These are phyloP conservation scores for Volucella inflata DNA, from an alignment of 2,888 invertebrate genomes.

Conservation along the genomic window DNA sequence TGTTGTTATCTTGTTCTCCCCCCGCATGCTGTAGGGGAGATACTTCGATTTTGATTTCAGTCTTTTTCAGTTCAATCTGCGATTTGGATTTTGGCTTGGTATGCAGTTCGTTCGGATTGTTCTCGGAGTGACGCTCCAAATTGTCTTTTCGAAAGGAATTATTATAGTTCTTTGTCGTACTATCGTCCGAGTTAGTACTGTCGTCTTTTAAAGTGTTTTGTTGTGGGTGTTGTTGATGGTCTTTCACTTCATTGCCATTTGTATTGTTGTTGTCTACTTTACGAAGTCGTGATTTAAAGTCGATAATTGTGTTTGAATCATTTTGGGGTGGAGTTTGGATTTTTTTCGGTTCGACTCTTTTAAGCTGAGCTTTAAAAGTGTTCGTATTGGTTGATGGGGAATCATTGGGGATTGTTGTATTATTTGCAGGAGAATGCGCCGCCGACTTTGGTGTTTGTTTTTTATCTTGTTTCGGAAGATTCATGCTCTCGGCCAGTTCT, in stretches of 20 bases:
- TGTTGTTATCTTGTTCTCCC: slow-evolving; percentile 79
- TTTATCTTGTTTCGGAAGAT: slow-evolving; percentile 85
- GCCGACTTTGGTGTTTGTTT: slow-evolving; percentile 72
- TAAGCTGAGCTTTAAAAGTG: slow-evolving; percentile 88
- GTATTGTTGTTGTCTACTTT: slow-evolving; percentile 87
- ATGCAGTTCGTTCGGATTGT: slow-evolving; percentile 73
- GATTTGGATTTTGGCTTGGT: slow-evolving; percentile 74
- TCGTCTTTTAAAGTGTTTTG: slow-evolving; percentile 76
- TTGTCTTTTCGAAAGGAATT: slow-evolving; percentile 74
- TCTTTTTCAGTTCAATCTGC: slow-evolving; percentile 82
- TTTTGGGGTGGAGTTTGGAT: slow-evolving; percentile 84
- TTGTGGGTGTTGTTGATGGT: slow-evolving; percentile 77
- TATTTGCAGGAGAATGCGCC: slow-evolving; percentile 72
- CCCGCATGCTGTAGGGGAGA: slow-evolving; percentile 74
- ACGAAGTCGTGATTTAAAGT: slow-evolving; percentile 92
- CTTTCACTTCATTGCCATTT: slow-evolving; percentile 77
- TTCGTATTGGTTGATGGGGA: slow-evolving; percentile 80
- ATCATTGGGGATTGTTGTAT: slow-evolving; percentile 42
- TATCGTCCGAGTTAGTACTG: slow-evolving; percentile 74
- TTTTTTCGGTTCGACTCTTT: slow-evolving; percentile 89
- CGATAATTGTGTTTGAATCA: slow-evolving; percentile 88
- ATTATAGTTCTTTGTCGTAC: slow-evolving; percentile 72
- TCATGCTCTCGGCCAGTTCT: slow-evolving; percentile 93
- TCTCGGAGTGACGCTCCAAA: slow-evolving; percentile 63
- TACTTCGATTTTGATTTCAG: slow-evolving; percentile 84